Conservation (phyloP, 2,113 vertebrate species). For the Typhlomys cinereus region DNA sequence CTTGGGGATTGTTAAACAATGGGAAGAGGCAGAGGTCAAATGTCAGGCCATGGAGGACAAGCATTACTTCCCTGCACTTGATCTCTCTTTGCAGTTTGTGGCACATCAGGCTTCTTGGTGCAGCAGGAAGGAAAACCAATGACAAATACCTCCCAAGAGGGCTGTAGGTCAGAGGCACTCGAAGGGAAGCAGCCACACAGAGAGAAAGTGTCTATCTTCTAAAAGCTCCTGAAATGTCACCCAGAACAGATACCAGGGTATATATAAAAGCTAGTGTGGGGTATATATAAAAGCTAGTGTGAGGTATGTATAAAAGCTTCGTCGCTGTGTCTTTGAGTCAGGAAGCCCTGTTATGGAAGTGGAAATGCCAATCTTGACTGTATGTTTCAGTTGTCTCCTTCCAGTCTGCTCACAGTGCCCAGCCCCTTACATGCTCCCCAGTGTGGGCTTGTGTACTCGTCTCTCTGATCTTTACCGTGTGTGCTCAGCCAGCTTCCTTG, state of each 20-base stretch:
- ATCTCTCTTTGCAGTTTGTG: slow-evolving; percentile 36
- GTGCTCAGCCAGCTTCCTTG: accelerated
- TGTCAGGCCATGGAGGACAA: neutral
- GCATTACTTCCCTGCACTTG: slow-evolving; percentile 8
- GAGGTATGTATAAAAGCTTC: neutral
- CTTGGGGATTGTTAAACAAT: slow-evolving; percentile 47
- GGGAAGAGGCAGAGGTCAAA: slow-evolving; percentile 53
- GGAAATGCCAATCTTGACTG: neutral
- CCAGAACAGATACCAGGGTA: neutral
- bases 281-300: too few species aligned
- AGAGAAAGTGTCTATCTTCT: neutral
- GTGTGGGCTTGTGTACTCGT: neutral
- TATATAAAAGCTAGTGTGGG: too few species aligned
- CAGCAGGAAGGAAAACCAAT: slow-evolving; percentile 26
- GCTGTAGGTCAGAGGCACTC: neutral
- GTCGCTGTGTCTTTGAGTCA: neutral
- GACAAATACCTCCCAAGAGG: slow-evolving; percentile 49
- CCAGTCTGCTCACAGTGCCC: neutral
- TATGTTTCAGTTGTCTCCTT: too few species aligned
- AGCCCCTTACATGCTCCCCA: accelerated
- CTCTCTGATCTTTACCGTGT: neutral
- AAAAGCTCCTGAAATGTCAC: neutral
- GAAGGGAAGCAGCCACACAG: neutral
- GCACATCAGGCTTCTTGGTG: slow-evolving; percentile 4
- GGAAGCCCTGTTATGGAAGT: neutral